Conservation (phyloP, 2,888 invertebrate species). For the Nematopogon swammerdamellus region DNA sequence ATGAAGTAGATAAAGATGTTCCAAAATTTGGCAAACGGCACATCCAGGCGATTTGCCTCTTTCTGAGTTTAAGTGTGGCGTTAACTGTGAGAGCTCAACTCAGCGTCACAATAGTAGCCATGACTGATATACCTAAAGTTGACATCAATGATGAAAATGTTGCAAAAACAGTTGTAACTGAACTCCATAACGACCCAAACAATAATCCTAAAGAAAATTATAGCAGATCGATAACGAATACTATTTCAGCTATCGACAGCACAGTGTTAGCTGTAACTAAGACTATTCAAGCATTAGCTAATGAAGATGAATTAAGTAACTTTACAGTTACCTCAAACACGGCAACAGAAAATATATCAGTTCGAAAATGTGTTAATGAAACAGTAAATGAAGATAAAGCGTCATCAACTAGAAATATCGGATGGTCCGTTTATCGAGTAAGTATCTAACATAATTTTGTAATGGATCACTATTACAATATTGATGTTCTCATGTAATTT, state of each 20-base stretch:
- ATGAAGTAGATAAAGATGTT: neutral
- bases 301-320: too few relatives aligned
- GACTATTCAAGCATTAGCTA: too few relatives aligned
- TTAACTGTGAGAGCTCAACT: conserved; percentile 23
- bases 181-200: neutral
- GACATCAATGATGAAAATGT: neutral
- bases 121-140: conserved; percentile 16
- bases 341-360: too few relatives aligned
- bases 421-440: conserved; percentile 25
- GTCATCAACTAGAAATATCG: too few relatives aligned
- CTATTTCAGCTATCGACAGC: too few relatives aligned
- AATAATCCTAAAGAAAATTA: neutral
- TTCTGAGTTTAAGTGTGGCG: conserved; percentile 22
- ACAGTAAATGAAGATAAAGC: too few relatives aligned
- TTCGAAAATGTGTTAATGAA: too few relatives aligned
- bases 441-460: conserved; percentile 12
- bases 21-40: conserved; percentile 26
- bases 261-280: too few relatives aligned
- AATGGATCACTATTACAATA: too few relatives aligned
- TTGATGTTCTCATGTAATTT: too few relatives aligned
- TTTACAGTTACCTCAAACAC: too few relatives aligned
- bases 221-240: too few relatives aligned
- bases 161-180: neutral
- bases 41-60: conserved; percentile 24
- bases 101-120: conserved; percentile 34